Evolutionary conservation across 2,797 vertebrate genomes (phyloP).

Genomic region (Onychomys arenicola): DNA sequence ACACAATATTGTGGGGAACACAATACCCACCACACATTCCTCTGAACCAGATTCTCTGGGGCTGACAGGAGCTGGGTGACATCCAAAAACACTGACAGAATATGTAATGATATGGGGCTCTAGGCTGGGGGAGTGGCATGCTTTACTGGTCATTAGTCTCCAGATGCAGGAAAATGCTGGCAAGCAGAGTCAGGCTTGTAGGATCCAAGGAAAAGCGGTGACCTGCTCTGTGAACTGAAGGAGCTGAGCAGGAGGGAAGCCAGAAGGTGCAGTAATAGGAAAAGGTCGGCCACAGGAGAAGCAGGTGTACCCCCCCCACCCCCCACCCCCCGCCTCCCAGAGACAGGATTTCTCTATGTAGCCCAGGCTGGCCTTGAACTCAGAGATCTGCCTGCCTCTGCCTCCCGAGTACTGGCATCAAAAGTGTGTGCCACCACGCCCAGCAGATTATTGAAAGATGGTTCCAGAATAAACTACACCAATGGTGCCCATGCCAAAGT

Average conservation of each 20-base stretch:
- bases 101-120: background rate
- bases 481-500: rapidly evolving
- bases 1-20: too few relatives aligned
- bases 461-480: background rate
- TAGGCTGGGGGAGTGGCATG: background rate
- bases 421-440: background rate
- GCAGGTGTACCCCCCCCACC: background rate
- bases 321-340: too few relatives aligned
- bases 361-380: background rate
- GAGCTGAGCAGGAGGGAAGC: background rate
- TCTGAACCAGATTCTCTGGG: conserved; percentile 53
- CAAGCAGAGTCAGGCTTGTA: background rate
- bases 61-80: conserved; percentile 12
- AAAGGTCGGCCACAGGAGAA: background rate
- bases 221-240: background rate
- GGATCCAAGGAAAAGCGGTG: background rate
- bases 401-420: background rate
- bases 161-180: background rate
- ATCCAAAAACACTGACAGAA: conserved; percentile 36
- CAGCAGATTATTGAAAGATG: background rate
- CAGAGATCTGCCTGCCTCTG: background rate
- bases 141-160: background rate
- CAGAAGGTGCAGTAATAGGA: background rate
- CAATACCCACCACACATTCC: too few relatives aligned
- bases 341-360: background rate